Evolutionary conservation across 2,113 vertebrate genomes (phyloP), one percentile per base, ranked within the genome.

Genomic region (Piaya cayana): DNA sequence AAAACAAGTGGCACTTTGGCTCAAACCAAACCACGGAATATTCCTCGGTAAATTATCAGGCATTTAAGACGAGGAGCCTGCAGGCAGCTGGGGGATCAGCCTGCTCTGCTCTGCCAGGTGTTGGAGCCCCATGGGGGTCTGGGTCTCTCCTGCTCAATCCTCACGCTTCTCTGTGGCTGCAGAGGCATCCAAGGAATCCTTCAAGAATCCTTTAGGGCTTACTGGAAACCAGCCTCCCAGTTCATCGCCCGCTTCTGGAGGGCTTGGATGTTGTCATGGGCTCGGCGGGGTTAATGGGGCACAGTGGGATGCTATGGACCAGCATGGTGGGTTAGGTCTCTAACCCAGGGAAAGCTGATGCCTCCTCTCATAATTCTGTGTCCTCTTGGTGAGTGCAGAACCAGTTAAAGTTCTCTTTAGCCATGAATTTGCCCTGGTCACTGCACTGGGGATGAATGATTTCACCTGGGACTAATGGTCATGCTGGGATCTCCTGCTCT

Each of bases 1-100:
- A 53, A 95, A 97, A 90, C 82, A 92, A 92, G 92, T 77, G 87
- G 90, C 85, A 69, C 5, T 82, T 95, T 83, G 94, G 92, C 92
- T 83, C 85, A 45, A 77, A 49, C 5, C 3, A 5, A 80, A 37
- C 37, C 0, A 80, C 70, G 25, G 75, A 7, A 15, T 84, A 47
- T 47, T 27, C 75, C 95, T 71, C 75, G 82, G 74, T 87, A 86
- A 86, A 56, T 81, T 71, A 69, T 34, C 0, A 7, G 62, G 69
- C 8, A 4, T 71, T 95, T 79, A 55, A 42, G 27, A 42, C 1
- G 13, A 82, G 87, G 34, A 91, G 82, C 21, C 58, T 70, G 74
- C 2, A 3, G 87, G 77, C 89, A 74, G 80, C 60, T 27, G 84
- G 72, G 49, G 50, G 34, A 30, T 50, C 1, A 1, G 36, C 64